These are phyloP conservation scores for Drosophila trichaetosa DNA, from an alignment of 2,888 invertebrate species.

Conservation along the genomic window DNA sequence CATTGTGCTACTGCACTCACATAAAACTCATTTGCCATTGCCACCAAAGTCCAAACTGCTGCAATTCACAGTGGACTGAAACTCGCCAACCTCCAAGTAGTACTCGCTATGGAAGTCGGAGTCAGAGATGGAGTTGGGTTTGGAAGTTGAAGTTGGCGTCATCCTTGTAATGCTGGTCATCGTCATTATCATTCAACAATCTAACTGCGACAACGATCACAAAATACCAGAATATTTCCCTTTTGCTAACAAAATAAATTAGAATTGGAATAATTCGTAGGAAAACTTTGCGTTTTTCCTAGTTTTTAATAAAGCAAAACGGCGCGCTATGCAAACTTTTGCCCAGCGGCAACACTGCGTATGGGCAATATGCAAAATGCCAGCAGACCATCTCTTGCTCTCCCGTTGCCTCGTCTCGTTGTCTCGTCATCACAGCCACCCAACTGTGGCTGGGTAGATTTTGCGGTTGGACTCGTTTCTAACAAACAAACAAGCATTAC, in stretches of 20 bases:
- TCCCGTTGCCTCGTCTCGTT: not conserved
- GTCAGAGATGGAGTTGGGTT: not conserved
- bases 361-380: slow-evolving; percentile 80
- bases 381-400: slow-evolving; percentile 33
- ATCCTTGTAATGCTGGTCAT: slow-evolving; percentile 22
- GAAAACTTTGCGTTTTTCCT: slow-evolving; percentile 66
- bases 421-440: slow-evolving; percentile 12
- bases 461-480: slow-evolving; percentile 74
- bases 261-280: slow-evolving; percentile 78
- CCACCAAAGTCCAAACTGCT: slow-evolving; percentile 21
- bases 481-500: slow-evolving; percentile 72
- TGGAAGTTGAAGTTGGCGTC: not conserved
- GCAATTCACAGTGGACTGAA: slow-evolving; percentile 8
- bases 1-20: slow-evolving; percentile 72
- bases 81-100: slow-evolving; percentile 2
- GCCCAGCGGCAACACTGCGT: slow-evolving; percentile 73
- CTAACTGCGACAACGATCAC: slow-evolving; percentile 78
- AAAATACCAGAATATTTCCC: slow-evolving; percentile 68
- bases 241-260: slow-evolving; percentile 78
- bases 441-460: slow-evolving; percentile 56
- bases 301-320: slow-evolving; percentile 79
- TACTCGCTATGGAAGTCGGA: slow-evolving; percentile 8
- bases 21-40: slow-evolving; percentile 77
- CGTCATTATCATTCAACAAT: slow-evolving; percentile 75
- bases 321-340: slow-evolving; percentile 69